Evolutionary conservation across 37 sponge, comb jelly and placozoan species (phyloP).

Genomic region (Petrosia ficiformis): DNA sequence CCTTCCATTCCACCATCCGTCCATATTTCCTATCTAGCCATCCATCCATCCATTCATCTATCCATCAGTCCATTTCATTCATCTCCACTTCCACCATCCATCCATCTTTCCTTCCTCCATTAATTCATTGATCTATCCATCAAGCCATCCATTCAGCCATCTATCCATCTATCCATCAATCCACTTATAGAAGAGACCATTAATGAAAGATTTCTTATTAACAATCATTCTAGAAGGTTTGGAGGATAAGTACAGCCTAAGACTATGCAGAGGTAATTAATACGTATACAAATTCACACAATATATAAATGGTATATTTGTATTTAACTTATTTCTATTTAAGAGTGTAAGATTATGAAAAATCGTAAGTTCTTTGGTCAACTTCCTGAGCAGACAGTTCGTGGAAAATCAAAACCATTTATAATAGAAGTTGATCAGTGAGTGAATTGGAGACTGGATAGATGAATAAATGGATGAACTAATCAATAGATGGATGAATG

Average conservation of each 20-base stretch:
- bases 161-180: too few species aligned
- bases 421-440: conserved; percentile 68
- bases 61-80: too few species aligned
- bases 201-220: conserved; percentile 75
- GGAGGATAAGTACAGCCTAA: conserved; percentile 76
- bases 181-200: conserved; percentile 32
- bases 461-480: too few species aligned
- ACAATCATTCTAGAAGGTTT: conserved; percentile 89
- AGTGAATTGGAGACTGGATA: background rate
- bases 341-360: conserved; percentile 81
- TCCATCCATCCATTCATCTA: too few species aligned
- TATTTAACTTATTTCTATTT: background rate
- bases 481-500: too few species aligned
- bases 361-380: conserved; percentile 72
- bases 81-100: too few species aligned
- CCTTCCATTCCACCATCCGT: too few species aligned
- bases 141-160: too few species aligned
- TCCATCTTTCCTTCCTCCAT: too few species aligned
- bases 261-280: conserved; percentile 67
- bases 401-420: conserved; percentile 74
- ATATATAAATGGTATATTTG: background rate
- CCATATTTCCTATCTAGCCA: too few species aligned
- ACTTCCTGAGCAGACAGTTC: conserved; percentile 73
- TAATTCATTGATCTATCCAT: too few species aligned
- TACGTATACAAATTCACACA: background rate